Evolutionary conservation across 2,888 invertebrate genomes (phyloP), one percentile per base, ranked within the genome.

Genomic region (Nymphalis urticae): DNA sequence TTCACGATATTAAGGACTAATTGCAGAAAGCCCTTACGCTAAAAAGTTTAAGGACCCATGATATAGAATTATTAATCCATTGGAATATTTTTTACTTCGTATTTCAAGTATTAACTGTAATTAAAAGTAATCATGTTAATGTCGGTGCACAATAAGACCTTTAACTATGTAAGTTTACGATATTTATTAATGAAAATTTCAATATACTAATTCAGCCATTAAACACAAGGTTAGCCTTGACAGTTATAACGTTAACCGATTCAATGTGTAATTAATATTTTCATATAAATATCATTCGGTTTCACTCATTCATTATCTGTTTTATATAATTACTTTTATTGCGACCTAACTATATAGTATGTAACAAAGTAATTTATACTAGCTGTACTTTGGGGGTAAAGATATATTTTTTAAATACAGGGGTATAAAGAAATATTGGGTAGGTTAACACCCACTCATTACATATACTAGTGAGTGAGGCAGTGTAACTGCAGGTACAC

Each of bases 131-230:
- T 65, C 24, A 60, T 47, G 48, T 60, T 51, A 51, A 42, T 59
- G 54, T 56, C 54, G 17, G 54, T 65, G 36, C 16, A 8, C 32
- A 58, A 50, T 27, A 51, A 58, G 36, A 58, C 58, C 58, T 58
- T 58, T 58, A 58, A 19, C 17, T 42, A 42, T 3, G 48, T 53
- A 47, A 51, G 17, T 13, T 32, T 27, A 42, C 48, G 7, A 66
- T 66, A 19, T 48, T 61, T 54, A 61, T 61, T 53, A 66, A 61
- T 54, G 53, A 48, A 47, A 53, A 54, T 32, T 63, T 36, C 48
- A 61, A 61, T 69, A 71, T 50, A 59, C 42, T 66, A 71, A 69
- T 69, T 69, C 50, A n/a, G 48, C 21, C 27, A 47, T 53, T 53
- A 48, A 60, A 21, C 47, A 58, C 58, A 58, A 58, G 58, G 58